Evolutionary conservation across 2,888 invertebrate genomes (phyloP), one percentile per base, ranked within the genome.

Genomic region (Pyralis farinalis): DNA sequence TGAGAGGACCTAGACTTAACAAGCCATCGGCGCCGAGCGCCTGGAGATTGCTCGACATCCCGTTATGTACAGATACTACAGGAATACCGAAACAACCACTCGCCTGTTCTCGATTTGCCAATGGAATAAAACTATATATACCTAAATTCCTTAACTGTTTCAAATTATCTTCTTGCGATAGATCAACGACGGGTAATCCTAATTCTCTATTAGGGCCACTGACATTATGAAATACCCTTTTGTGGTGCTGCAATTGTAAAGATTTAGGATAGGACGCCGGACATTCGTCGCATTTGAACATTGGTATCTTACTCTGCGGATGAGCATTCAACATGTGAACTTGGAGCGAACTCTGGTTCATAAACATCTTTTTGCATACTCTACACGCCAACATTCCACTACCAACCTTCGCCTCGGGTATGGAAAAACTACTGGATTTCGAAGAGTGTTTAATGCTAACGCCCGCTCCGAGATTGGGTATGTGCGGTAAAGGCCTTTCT

Each of bases 121-220:
- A 65, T 0, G 95, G 94, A 56, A 95, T 94, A 73, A 93, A 94
- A 78, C 93, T 93, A 60, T 92, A 91, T 47, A 95, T 93, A 30
- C 95, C 95, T 59, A 94, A 80, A 61, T 76, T 90, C 47, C 91
- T 90, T 7, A 95, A 79, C 51, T 93, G 90, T 54, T 91, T 91
- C 36, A 94, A 73, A 12, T 92, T 91, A 8, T 92, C 92, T 7
- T 93, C 92, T 44, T 93, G 92, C 34, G 93, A 92, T 16, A 95
- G 68, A 62, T 95, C 94, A 0, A 95, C 92, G 0, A 95, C 91
- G 0, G 95, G 95, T 54, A 95, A 77, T 0, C 94, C 94, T 42
- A 95, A 75, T 59, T 95, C 94, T 42, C 84, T 69, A 43, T 83
- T 80, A 1, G 83, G 72, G 1, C 88, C 87, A 0, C 72, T 62